Conservation (phyloP, 2,113 vertebrate genomes). For the Myotis davidii region DNA sequence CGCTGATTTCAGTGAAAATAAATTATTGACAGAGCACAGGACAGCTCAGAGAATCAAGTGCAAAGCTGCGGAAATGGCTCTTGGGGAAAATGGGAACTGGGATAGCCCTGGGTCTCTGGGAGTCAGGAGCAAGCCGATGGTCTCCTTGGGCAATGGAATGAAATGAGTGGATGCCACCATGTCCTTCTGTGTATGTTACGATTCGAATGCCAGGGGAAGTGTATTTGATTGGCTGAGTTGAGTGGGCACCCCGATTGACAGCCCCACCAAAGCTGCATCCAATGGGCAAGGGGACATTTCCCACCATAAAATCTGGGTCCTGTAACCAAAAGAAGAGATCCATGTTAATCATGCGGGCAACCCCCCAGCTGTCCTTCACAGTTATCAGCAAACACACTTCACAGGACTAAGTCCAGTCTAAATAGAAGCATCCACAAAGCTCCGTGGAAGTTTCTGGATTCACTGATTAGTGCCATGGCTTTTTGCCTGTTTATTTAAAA, state of each 20-base stretch:
- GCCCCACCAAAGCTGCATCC: background rate
- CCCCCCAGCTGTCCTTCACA: background rate
- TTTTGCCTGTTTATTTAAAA: constrained; percentile 27
- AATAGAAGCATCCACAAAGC: background rate
- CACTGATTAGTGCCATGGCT: background rate
- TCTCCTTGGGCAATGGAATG: background rate
- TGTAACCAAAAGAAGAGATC: background rate
- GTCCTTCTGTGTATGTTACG: background rate
- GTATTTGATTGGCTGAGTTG: background rate
- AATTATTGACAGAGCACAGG: background rate
- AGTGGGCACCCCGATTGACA: background rate
- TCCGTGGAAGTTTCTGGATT: constrained; percentile 28
- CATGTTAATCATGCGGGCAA: background rate
- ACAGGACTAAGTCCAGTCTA: background rate
- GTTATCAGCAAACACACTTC: background rate
- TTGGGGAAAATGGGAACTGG: background rate
- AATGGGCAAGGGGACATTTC: background rate
- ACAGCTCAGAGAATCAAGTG: background rate
- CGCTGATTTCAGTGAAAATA: background rate
- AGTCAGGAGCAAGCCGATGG: background rate
- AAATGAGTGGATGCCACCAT: background rate
- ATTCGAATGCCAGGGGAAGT: background rate
- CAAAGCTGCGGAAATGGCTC: background rate
- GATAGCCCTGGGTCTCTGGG: too few species aligned
- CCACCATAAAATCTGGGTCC: background rate